phyloP scores from a whole-genome alignment of 1,140 invertebrate species.

The Aporrectodea caliginosa region DNA sequence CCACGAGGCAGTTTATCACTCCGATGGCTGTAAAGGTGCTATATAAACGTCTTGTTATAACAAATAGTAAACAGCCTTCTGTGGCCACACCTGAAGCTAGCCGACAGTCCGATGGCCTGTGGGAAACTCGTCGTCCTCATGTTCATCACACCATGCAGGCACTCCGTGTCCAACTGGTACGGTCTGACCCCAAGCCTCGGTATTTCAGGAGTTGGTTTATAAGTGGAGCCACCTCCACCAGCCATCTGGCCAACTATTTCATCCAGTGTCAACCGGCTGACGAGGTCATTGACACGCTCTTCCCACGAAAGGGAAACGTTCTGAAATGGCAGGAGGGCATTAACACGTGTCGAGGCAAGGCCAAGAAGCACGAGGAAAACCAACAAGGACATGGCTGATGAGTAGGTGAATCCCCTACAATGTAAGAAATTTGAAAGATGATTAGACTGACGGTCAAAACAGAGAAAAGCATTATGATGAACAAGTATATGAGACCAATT shows the following conservation, averaged over 20 bases:
- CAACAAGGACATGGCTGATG: too few relatives aligned
- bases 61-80: too few relatives aligned
- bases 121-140: constrained; percentile 45
- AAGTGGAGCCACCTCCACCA: constrained; percentile 40
- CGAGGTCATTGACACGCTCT: constrained; percentile 46
- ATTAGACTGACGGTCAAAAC: too few relatives aligned
- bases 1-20: too few relatives aligned
- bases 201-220: constrained; percentile 44
- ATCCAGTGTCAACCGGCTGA: constrained; percentile 40
- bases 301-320: constrained; percentile 45
- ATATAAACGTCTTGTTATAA: too few relatives aligned
- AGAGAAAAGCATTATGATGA: too few relatives aligned
- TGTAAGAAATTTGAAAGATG: too few relatives aligned
- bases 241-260: constrained; percentile 48
- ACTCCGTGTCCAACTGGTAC: constrained; percentile 49
- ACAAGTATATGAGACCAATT: too few relatives aligned
- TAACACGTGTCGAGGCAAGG: too few relatives aligned
- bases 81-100: constrained; percentile 46
- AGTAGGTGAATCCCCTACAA: too few relatives aligned
- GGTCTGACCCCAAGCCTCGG: constrained; percentile 43
- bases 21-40: too few relatives aligned
- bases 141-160: constrained; percentile 35
- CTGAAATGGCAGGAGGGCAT: constrained; percentile 40
- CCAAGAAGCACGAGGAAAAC: too few relatives aligned
- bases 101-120: constrained; percentile 45